Evolutionary conservation across 2,797 vertebrate genomes (phyloP).

Genomic region (Danio choprae): DNA sequence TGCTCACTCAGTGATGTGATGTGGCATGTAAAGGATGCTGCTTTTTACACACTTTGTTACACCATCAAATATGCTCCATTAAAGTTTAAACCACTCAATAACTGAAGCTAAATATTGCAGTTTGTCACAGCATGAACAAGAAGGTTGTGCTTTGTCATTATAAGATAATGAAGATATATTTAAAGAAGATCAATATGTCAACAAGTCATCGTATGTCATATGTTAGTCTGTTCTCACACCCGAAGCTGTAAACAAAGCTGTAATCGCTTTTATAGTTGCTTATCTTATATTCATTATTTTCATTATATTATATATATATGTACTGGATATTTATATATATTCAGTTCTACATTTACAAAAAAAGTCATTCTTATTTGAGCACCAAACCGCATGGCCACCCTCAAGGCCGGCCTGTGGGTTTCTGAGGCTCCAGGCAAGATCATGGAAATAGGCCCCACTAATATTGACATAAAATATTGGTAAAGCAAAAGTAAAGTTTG

Average conservation of each 20-base stretch:
- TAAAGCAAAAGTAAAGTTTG: too few relatives aligned
- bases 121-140: slow-evolving; percentile 1
- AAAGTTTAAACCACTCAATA: slow-evolving; percentile 5
- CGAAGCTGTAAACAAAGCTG: neutral
- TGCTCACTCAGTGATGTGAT: neutral
- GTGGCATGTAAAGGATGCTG: slow-evolving; percentile 15
- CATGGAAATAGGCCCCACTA: neutral
- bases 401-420: neutral
- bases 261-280: too few relatives aligned
- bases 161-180: neutral
- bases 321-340: too few relatives aligned
- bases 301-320: too few relatives aligned
- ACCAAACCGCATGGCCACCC: too few relatives aligned
- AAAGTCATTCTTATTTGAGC: too few relatives aligned
- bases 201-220: neutral
- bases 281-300: too few relatives aligned
- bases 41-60: slow-evolving; percentile 6
- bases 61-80: neutral
- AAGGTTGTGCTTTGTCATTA: neutral
- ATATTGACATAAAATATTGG: neutral
- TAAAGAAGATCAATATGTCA: neutral
- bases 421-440: neutral
- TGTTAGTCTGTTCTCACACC: neutral
- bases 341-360: too few relatives aligned
- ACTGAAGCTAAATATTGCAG: neutral